phyloP scores from a whole-genome alignment of 2,113 vertebrate species.

The Pipra filicauda region DNA sequence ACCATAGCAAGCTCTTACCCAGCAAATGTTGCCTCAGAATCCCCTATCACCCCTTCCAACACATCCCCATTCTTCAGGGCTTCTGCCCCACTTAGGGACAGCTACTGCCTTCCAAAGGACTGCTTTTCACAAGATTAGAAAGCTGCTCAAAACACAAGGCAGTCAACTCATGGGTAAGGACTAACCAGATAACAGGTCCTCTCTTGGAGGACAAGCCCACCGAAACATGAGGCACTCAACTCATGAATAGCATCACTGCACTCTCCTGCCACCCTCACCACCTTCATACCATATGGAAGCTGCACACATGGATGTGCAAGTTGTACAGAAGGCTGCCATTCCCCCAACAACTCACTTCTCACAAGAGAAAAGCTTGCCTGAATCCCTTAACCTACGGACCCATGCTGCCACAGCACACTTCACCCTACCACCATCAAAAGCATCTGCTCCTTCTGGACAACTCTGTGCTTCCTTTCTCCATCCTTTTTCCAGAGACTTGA shows the following conservation, averaged over 20 bases:
- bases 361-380: neutral
- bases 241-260: neutral
- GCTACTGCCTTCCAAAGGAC: neutral
- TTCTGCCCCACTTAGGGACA: neutral
- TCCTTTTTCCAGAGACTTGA: neutral
- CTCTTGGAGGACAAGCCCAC: neutral
- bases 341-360: neutral
- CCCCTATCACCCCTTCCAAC: neutral
- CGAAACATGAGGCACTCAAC: neutral
- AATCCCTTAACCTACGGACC: neutral
- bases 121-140: neutral
- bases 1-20: neutral
- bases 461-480: rapidly evolving
- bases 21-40: neutral
- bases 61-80: neutral
- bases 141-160: neutral
- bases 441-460: neutral
- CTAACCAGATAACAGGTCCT: neutral
- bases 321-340: neutral
- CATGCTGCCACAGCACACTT: rapidly evolving
- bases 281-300: constrained; percentile 46
- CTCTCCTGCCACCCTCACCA: constrained; percentile 34
- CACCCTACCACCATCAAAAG: neutral
- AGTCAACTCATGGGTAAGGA: neutral
- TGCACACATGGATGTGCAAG: neutral